A percentile compares a stretch with the other conserved stretches of the same genome.
phyloP scores from a whole-genome alignment of 1,140 invertebrate genomes.

The Drosophila littoralis region DNA sequence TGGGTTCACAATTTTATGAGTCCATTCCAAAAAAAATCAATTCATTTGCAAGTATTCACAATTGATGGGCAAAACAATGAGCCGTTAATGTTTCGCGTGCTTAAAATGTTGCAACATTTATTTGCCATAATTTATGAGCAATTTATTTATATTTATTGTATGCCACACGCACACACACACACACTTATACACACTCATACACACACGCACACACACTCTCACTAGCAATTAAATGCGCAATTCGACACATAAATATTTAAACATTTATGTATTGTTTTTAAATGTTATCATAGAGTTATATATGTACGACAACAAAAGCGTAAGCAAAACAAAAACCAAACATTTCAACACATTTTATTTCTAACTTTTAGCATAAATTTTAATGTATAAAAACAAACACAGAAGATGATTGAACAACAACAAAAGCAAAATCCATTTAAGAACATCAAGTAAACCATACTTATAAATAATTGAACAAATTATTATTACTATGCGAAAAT shows the following conservation, averaged over 20 bases:
- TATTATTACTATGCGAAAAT: conserved; percentile 80
- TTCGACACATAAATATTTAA: conserved; percentile 56
- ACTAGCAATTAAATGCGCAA: conserved; percentile 17
- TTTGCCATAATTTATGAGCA: conserved; percentile 65
- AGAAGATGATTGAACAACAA: conserved; percentile 28
- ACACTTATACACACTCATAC: conserved; percentile 11
- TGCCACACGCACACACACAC: conserved; percentile 2
- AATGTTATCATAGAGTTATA: conserved; percentile 53
- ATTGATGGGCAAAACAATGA: conserved; percentile 36
- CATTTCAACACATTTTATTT: conserved; percentile 77
- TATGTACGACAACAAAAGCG: conserved; percentile 18
- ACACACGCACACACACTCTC: not conserved
- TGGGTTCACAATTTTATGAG: conserved; percentile 10
- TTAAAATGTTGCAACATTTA: conserved; percentile 30
- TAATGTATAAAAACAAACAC: conserved; percentile 67
- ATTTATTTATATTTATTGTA: conserved; percentile 33
- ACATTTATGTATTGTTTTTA: conserved; percentile 60
- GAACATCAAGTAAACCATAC: conserved; percentile 48
- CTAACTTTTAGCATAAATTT: conserved; percentile 74
- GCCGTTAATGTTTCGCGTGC: conserved; percentile 50
- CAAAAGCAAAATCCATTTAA: conserved; percentile 29
- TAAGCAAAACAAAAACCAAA: conserved; percentile 41
- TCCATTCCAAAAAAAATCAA: conserved; percentile 15
- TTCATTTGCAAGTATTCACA: conserved; percentile 36
- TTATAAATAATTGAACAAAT: conserved; percentile 67